A percentile compares a stretch with the other conserved stretches of the same genome.
These are phyloP conservation scores for Oryzias dopingdopingensis DNA, from an alignment of 2,797 vertebrate genomes.

Conservation along the genomic window DNA sequence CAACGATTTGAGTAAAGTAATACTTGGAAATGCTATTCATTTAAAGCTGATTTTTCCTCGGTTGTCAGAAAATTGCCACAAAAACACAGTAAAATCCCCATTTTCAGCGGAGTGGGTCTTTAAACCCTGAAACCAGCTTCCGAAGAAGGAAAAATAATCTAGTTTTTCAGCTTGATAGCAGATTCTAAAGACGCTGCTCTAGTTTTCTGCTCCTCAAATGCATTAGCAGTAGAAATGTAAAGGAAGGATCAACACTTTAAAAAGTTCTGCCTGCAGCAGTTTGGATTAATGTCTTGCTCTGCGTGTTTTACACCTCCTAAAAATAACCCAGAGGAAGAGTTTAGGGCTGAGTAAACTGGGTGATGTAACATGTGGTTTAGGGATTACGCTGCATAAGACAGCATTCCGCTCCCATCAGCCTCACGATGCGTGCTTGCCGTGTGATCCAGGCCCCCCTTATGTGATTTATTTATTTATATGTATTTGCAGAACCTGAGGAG, in stretches of 20 bases:
- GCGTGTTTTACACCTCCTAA: conserved; percentile 22
- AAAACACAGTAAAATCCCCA: too few relatives aligned
- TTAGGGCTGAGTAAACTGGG: not conserved
- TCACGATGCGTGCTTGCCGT: not conserved
- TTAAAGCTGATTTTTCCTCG: too few relatives aligned
- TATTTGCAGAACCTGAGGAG: conserved; percentile 74
- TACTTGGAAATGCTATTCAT: too few relatives aligned
- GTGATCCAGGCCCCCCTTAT: not conserved
- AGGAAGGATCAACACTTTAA: too few relatives aligned
- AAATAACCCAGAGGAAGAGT: conserved; percentile 25
- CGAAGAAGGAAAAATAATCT: too few relatives aligned
- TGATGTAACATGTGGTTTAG: conserved; percentile 38
- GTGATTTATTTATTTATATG: conserved; percentile 4
- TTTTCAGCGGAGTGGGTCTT: too few relatives aligned
- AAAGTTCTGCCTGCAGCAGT: too few relatives aligned
- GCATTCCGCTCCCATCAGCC: not conserved
- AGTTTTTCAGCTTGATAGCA: not conserved
- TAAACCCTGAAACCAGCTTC: too few relatives aligned
- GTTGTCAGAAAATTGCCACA: too few relatives aligned
- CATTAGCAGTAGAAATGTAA: not conserved
- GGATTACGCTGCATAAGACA: conserved; percentile 16
- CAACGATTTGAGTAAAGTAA: too few relatives aligned
- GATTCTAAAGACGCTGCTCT: not conserved
- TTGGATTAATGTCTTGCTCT: conserved; percentile 18
- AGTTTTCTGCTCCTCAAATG: not conserved